Evolutionary conservation across 2,888 invertebrate genomes (phyloP).

Genomic region (Drosophila fulvimacula): DNA sequence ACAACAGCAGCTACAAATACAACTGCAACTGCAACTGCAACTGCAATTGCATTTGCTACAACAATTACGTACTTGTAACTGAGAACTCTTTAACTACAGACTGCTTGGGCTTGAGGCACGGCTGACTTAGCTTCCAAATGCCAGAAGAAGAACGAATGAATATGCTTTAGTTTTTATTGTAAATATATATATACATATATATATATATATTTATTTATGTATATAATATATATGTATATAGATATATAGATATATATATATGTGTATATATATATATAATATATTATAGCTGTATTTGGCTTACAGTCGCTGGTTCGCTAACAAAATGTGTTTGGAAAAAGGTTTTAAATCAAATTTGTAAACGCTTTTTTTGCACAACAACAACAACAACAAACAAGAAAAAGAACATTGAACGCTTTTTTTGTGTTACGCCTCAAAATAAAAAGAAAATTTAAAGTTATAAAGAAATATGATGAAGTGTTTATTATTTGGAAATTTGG

Average conservation of each 20-base stretch:
- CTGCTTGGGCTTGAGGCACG: slow-evolving; percentile 37
- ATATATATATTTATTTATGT: slow-evolving; percentile 17
- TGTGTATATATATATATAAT: slow-evolving; percentile 22
- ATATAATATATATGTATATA: slow-evolving; percentile 8
- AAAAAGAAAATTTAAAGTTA: slow-evolving; percentile 49
- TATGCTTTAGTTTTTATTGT: slow-evolving; percentile 12
- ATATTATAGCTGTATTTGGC: slow-evolving; percentile 23
- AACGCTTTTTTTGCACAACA: slow-evolving; percentile 53
- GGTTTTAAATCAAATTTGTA: slow-evolving; percentile 66
- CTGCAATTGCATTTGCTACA: slow-evolving; percentile 14
- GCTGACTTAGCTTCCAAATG: slow-evolving; percentile 6
- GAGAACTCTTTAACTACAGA: slow-evolving; percentile 28
- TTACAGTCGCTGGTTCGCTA: slow-evolving; percentile 34
- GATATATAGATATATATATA: slow-evolving; percentile 6
- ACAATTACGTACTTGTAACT: slow-evolving; percentile 39
- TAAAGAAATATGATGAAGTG: slow-evolving; percentile 17
- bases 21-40: not conserved
- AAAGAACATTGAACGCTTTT: slow-evolving; percentile 35
- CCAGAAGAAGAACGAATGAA: not conserved
- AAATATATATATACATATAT: not conserved
- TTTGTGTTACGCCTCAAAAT: slow-evolving; percentile 63
- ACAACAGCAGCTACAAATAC: slow-evolving; percentile 20
- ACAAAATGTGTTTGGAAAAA: slow-evolving; percentile 40
- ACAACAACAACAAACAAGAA: slow-evolving; percentile 2
- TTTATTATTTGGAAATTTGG: slow-evolving; percentile 2